These are phyloP conservation scores for Andrena chrysosceles DNA, from an alignment of 2,888 invertebrate species.

Conservation along the genomic window DNA sequence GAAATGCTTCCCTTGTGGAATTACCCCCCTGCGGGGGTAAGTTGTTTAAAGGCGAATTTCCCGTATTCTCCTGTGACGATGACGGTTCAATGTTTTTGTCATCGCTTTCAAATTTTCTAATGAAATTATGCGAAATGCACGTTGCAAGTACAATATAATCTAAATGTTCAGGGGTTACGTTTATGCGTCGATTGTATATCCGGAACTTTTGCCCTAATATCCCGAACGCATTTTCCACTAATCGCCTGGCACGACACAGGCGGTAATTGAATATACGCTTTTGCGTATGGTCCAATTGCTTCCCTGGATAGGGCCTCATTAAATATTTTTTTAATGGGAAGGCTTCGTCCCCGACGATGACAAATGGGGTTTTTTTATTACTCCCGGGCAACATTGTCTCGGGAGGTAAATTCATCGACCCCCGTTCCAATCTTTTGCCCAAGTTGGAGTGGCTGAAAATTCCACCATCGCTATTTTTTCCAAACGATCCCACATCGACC, in stretches of 20 bases:
- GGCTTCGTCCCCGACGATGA: background rate
- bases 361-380: no score
- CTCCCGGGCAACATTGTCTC: background rate
- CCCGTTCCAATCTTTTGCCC: background rate
- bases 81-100: no score
- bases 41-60: no score
- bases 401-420: background rate
- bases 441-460: background rate
- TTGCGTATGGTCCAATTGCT: background rate
- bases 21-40: no score
- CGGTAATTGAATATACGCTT: background rate
- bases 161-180: background rate
- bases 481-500: background rate
- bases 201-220: background rate
- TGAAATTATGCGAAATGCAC: background rate
- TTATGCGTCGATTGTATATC: background rate
- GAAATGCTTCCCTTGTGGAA: no score
- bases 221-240: background rate
- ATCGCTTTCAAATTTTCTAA: no score
- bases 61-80: no score
- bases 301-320: background rate
- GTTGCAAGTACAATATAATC: background rate
- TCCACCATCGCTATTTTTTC: background rate
- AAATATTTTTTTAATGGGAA: background rate
- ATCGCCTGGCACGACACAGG: background rate